Evolutionary conservation across 2,888 invertebrate species (phyloP), one percentile per base, ranked within the genome.

Genomic region (Gibbula magus): DNA sequence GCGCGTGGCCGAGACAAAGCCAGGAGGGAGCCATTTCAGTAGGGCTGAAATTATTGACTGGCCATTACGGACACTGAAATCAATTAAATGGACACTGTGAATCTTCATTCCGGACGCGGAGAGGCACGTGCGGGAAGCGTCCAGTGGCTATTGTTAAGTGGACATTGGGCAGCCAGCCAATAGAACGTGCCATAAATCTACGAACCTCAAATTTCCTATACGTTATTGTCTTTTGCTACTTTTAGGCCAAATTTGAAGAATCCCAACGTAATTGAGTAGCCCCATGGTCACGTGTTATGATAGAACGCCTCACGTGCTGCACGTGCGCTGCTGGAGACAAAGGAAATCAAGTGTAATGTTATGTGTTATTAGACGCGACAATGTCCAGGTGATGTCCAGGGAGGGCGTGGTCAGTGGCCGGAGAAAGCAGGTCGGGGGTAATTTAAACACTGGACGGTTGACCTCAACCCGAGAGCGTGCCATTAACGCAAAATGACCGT

Each of bases 81-180:
- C 61, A 61, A 61, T 61, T 61, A 61, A 61, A 61, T 61, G 61
- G 61, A 25, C 61, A 25, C 61, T 61, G 61, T 29, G 61, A 61
- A 61, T 61, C 61, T 61, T 25, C 29, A 29, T 22, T 25, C 25
- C 61, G 61, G 61, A 61, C 25, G 61, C 25, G 25, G n/a, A 25
- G 29, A 25, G 29, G 29, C 61, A 32, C 61, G 61, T 61, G 61
- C 61, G 29, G 61, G 61, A 61, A 29, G 61, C 29, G 61, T 61
- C 61, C 61, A 61, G 61, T 61, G 61, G 61, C 61, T 61, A 61
- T 61, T 61, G 61, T 61, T 61, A 61, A 61, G 61, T 61, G 61
- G 61, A 61, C 61, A 61, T 25, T 61, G 29, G 29, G 29, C 61
- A 61, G 29, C 29, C 25, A 32, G 61, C 61, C 29, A 61, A 16